Conservation (phyloP, 2,113 vertebrate species). For the Empidonax alnorum region DNA sequence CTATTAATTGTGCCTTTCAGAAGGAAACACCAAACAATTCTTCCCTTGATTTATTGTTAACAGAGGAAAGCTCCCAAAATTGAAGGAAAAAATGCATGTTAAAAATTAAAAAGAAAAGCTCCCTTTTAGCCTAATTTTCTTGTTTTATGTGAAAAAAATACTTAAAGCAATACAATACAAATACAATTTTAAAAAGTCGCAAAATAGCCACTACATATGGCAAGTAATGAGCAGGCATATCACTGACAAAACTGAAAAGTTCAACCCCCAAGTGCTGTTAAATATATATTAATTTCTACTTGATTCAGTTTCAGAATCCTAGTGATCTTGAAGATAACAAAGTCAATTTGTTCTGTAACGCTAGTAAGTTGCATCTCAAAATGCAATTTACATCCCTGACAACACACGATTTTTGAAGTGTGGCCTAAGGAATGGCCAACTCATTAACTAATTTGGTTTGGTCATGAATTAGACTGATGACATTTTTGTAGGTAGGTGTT, state of each 20-base stretch:
- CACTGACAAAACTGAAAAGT: not conserved
- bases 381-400: not conserved
- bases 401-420: not conserved
- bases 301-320: not conserved
- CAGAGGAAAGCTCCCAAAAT: not conserved
- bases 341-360: not conserved
- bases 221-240: not conserved
- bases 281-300: not conserved
- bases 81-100: not conserved
- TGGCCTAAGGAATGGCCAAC: not conserved
- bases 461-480: not conserved
- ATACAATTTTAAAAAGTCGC: not conserved
- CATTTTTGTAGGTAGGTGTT: not conserved
- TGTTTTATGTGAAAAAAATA: not conserved
- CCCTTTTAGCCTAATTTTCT: not conserved
- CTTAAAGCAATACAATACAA: not conserved
- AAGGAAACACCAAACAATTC: not conserved
- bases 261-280: not conserved
- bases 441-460: not conserved
- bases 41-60: not conserved
- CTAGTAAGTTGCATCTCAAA: not conserved
- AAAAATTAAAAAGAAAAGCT: not conserved
- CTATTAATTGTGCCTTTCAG: not conserved
- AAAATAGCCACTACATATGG: not conserved
- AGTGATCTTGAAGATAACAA: not conserved